Conservation (phyloP, 1,140 invertebrate species). For the Dendrolimus punctatus region DNA sequence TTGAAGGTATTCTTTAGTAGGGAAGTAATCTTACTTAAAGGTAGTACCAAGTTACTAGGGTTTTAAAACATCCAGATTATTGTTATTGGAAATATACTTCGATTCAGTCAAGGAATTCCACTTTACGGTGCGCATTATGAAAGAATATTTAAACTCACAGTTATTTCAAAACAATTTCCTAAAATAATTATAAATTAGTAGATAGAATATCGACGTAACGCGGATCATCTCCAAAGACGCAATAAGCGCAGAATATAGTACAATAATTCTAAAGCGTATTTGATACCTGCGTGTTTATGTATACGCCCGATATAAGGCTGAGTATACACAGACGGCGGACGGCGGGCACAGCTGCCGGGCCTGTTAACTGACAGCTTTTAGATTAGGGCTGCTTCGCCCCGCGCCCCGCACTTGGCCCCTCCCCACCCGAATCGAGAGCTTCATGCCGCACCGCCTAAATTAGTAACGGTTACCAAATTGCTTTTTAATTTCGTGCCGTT, state of each 20-base stretch:
- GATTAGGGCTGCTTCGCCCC: slow-evolving; percentile 40
- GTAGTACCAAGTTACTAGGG: no score
- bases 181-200: no score
- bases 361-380: slow-evolving; percentile 61
- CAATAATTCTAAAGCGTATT: not conserved
- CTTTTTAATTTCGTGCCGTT: slow-evolving; percentile 62
- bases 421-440: slow-evolving; percentile 60
- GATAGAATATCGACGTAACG: no score
- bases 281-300: slow-evolving; percentile 6
- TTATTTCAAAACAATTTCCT: no score
- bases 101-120: no score
- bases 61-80: no score
- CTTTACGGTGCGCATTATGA: no score
- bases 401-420: slow-evolving; percentile 16
- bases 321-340: slow-evolving; percentile 25
- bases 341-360: slow-evolving; percentile 45
- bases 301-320: slow-evolving; percentile 25
- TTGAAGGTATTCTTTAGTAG: no score
- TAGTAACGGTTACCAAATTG: slow-evolving; percentile 68
- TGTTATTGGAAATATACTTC: no score
- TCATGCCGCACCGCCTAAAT: slow-evolving; percentile 46
- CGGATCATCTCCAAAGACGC: no score
- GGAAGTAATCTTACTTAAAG: no score
- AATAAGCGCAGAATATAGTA: not conserved
- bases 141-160: no score